A percentile compares a stretch with the other conserved stretches of the same genome.
phyloP scores from a whole-genome alignment of 1,140 invertebrate genomes.

The Lamellibrachia luymesi region DNA sequence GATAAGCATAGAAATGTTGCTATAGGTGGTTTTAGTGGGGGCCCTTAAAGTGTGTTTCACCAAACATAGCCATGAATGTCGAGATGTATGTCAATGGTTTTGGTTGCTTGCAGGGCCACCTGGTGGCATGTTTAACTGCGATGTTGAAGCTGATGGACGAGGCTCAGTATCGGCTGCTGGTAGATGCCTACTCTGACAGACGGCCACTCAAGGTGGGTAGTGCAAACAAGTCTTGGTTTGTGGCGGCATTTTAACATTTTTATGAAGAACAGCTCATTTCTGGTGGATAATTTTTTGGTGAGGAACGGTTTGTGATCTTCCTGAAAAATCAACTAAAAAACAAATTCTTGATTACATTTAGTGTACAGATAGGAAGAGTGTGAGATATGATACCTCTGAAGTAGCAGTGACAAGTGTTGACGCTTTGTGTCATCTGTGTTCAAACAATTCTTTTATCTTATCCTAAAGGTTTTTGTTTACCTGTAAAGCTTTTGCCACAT shows the following conservation, averaged over 20 bases:
- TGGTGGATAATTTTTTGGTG: no score
- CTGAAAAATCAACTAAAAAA: neutral
- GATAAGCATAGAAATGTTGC: no score
- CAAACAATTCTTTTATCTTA: no score
- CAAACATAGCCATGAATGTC: neutral
- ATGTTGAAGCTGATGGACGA: slow-evolving; percentile 82
- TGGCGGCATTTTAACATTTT: neutral
- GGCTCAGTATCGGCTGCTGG: slow-evolving; percentile 81
- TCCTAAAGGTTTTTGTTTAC: no score
- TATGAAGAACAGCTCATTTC: neutral
- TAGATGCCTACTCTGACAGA: slow-evolving; percentile 70
- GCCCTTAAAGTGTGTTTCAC: neutral
- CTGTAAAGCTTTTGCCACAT: no score
- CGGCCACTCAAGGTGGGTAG: slow-evolving; percentile 55
- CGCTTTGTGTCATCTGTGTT: no score
- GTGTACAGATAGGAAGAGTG: neutral
- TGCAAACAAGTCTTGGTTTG: neutral
- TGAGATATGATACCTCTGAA: neutral
- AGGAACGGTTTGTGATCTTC: neutral
- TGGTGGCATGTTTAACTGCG: slow-evolving; percentile 83
- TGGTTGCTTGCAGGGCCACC: slow-evolving; percentile 66
- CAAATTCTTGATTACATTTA: neutral
- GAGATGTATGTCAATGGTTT: neutral
- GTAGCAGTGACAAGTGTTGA: neutral
- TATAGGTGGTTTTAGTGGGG: no score